Evolutionary conservation across 2,888 invertebrate species (phyloP), one percentile per base, ranked within the genome.

Genomic region (Volucella inanis): DNA sequence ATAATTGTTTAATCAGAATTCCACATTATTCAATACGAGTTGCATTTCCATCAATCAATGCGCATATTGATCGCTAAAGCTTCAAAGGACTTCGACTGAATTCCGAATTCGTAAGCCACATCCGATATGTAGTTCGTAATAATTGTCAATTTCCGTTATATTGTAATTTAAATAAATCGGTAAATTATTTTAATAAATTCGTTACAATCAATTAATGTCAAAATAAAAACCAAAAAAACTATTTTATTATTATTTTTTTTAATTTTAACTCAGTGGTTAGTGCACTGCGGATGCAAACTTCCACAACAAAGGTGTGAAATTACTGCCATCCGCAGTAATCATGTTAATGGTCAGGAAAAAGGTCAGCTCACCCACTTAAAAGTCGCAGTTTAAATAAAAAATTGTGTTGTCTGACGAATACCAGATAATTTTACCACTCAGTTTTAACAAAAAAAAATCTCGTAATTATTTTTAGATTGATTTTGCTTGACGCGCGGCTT

Each of bases 381-480:
- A 43, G 18, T 10, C 49, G 12, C 11, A 10, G 47, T 31, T 4
- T 31, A 31, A 11, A 43, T 47, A 70, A 22, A 52, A n/a, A 61
- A 43, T 22, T 18, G 3, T 22, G 1, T 2, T 11, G 54, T 18
- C 41, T 22, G 52, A 31, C 6, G 6, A 6, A 31, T n/a, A 14
- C 49, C n/a, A 8, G 49, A 49, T 49, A n/a, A n/a, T n/a, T n/a
- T n/a, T n/a, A 8, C 49, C 4, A 14, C 6, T 49, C 14, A n/a
- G n/a, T 1, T 14, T 15, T 38, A 68, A 31, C 47, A 57, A 49
- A 12, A 75, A 65, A 82, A 83, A 67, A 12, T n/a, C 38, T 47
- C 57, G 72, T 82, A 78, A 83, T 78, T 83, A 72, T 72, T 78
- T 78, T 83, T 82, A 72, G 78, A 82, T 82, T 82, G 82, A 78